phyloP scores from a whole-genome alignment of 2,888 invertebrate species.

The Pinctada fucata region DNA sequence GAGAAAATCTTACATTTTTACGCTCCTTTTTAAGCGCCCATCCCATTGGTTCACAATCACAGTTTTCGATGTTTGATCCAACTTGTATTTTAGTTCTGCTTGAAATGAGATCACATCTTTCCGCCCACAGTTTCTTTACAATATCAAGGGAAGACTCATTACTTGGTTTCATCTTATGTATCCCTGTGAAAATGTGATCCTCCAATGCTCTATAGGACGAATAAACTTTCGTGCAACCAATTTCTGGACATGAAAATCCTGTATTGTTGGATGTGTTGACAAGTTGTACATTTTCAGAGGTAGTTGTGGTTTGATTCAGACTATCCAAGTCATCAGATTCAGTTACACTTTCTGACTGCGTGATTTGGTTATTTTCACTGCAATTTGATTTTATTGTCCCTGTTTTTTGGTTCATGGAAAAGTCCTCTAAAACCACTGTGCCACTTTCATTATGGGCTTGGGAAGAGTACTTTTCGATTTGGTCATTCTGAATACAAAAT shows the following conservation, averaged over 20 bases:
- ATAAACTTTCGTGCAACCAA: neutral
- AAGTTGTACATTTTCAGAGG: too few relatives aligned
- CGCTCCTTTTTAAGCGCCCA: conserved; percentile 25
- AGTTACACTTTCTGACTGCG: too few relatives aligned
- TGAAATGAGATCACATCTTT: too few relatives aligned
- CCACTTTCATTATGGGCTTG: neutral
- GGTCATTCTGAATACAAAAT: neutral
- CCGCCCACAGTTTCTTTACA: too few relatives aligned
- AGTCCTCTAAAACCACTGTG: neutral
- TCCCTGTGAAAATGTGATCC: conserved; percentile 1
- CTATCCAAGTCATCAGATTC: too few relatives aligned
- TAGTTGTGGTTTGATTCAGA: too few relatives aligned
- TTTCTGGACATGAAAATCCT: neutral
- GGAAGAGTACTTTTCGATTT: neutral
- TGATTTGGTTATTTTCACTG: neutral
- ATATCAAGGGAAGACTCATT: too few relatives aligned
- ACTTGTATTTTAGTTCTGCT: too few relatives aligned
- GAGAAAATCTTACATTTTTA: conserved; percentile 11
- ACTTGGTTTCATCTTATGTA: neutral
- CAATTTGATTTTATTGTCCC: neutral
- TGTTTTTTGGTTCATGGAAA: neutral
- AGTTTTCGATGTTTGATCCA: neutral
- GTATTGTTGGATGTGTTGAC: too few relatives aligned
- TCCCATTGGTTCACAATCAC: conserved; percentile 7
- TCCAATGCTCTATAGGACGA: neutral